phyloP scores from a whole-genome alignment of 2,797 vertebrate species.

The Acanthopagrus latus region DNA sequence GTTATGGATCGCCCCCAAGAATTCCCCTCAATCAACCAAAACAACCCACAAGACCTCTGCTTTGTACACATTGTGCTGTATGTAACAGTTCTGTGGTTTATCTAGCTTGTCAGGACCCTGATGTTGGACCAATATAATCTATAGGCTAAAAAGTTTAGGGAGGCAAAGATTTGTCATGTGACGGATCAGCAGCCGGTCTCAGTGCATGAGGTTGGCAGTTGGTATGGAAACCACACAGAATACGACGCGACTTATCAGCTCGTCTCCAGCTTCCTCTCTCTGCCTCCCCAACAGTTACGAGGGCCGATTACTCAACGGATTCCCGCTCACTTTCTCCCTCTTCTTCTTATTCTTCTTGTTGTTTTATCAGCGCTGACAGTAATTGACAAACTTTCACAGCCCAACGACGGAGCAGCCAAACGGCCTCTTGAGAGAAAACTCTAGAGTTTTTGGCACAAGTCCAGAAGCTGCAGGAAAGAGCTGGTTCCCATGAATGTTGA shows the following conservation, averaged over 20 bases:
- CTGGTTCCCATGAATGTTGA: conserved; percentile 66
- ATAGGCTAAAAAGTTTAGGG: conserved; percentile 36
- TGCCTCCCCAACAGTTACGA: background rate
- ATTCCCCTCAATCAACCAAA: conserved; percentile 31
- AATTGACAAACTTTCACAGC: conserved; percentile 27
- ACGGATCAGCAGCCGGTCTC: conserved; percentile 15
- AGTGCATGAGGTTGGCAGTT: conserved; percentile 47
- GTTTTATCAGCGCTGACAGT: conserved; percentile 6
- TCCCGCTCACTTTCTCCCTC: conserved; percentile 9
- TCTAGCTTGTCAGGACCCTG: conserved; percentile 14
- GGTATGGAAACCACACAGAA: conserved; percentile 26
- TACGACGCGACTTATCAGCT: conserved; percentile 55
- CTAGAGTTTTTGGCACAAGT: conserved; percentile 28
- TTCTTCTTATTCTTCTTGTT: conserved; percentile 24
- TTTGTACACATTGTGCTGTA: background rate
- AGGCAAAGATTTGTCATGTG: conserved; percentile 40
- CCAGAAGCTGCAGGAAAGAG: conserved; percentile 54
- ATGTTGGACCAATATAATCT: conserved; percentile 23
- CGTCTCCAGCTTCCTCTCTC: conserved; percentile 60
- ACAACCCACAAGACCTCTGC: conserved; percentile 1
- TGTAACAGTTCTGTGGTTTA: background rate
- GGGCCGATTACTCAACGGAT: conserved; percentile 20
- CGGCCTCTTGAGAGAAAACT: conserved; percentile 60
- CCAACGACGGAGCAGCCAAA: conserved; percentile 2
- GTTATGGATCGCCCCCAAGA: conserved; percentile 44